A percentile compares a stretch with the other conserved stretches of the same genome.
These are phyloP conservation scores for Apotomis betuletana DNA, from an alignment of 2,888 invertebrate species.

Conservation along the genomic window DNA sequence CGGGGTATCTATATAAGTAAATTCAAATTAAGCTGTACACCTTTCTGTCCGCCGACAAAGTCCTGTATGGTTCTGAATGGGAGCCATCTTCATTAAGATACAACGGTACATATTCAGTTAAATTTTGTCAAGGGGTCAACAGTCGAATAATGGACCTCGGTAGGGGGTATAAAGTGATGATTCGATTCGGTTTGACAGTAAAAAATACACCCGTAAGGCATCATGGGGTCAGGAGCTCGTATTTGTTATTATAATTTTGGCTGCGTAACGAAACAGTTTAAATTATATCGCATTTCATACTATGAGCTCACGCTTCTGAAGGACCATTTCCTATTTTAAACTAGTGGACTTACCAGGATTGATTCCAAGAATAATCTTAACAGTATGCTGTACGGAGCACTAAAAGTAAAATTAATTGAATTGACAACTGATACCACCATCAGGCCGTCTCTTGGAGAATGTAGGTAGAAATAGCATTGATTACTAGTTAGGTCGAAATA, in stretches of 20 bases:
- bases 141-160: slow-evolving; percentile 51
- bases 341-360: no score
- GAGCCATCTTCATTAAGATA: slow-evolving; percentile 57
- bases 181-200: slow-evolving; percentile 49
- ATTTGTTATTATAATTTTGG: slow-evolving; percentile 19
- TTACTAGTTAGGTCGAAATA: no score
- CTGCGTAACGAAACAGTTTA: neutral
- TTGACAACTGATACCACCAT: no score
- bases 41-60: slow-evolving; percentile 51
- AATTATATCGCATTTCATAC: neutral
- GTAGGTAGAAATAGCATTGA: no score
- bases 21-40: slow-evolving; percentile 64
- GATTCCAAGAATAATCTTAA: no score
- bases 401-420: no score
- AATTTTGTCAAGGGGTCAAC: slow-evolving; percentile 53
- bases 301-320: no score
- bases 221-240: slow-evolving; percentile 43
- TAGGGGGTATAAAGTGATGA: slow-evolving; percentile 50
- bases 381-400: no score
- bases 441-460: no score
- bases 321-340: no score
- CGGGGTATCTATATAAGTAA: slow-evolving; percentile 53
- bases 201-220: slow-evolving; percentile 42
- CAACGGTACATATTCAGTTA: slow-evolving; percentile 62
- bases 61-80: slow-evolving; percentile 34